Evolutionary conservation across 2,888 invertebrate species (phyloP), one percentile per base, ranked within the genome.

Genomic region (Hermodice carunculata): DNA sequence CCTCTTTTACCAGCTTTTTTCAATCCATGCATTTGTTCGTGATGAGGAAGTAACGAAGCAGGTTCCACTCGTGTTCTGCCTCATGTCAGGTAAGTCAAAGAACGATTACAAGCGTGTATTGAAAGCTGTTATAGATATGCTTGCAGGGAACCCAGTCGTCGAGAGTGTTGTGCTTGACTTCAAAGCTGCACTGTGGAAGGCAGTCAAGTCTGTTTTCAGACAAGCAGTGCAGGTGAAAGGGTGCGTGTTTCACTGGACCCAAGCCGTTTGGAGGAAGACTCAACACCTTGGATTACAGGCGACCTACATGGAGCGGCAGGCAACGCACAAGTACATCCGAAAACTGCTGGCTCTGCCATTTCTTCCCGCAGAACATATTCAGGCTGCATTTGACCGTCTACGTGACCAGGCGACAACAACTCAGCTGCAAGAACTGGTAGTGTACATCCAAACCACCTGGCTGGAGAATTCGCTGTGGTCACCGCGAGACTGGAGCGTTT

Each of bases 1-100:
- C 26, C 66, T 62, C 11, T 66, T 66, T 31, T 11, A 8, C n/a
- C 61, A 66, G 52, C 62, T 66, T 8, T 64, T 66, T 29, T 28
- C 46, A 3, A 44, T 64, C 14, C 66, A 66, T 32, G 44, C 57
- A 11, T 66, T 64, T 31, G 31, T 66, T 14, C 51, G 51, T 22
- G 37, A 24, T 34, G 48, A 34, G 8, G 40, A 51, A 14, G 19
- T 40, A 22, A 29, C 24, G 11, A 66, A 66, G 37, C 66, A 66
- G 31, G 49, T 66, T 26, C 66, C 66, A n/a, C 62, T 66, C 4
- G 37, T 63, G n/a, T 66, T 64, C 34, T 49, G 49, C 4, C 14
- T 64, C n/a, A 64, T 64, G 61, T 49, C 42, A 3, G n/a, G 53
- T n/a, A 43, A 37, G 29, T 22, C 29, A 22, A 51, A 63, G 26